Evolutionary conservation across 1,140 invertebrate species (phyloP), one percentile per base, ranked within the genome.

Genomic region (Pemphigus obesinymphae): DNA sequence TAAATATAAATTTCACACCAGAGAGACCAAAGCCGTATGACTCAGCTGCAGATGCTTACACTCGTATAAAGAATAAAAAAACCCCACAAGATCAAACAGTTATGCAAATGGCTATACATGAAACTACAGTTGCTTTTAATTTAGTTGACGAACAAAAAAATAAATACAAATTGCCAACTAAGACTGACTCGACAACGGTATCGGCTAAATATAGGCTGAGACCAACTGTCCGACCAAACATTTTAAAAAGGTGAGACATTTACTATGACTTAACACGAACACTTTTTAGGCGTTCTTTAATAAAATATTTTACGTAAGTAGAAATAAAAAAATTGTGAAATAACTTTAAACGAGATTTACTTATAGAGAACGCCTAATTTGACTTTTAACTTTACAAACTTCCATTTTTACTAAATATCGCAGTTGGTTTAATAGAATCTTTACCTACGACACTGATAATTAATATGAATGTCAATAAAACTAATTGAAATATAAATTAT

Each of bases 11-110:
- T 17, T 40, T 23, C 13, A 53, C 23, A 29, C 7, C 40, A 6
- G 34, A 37, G 7, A 80, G 63, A 58, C 73, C 31, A 63, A 73
- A 55, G 45, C 73, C 73, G 17, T 78, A 68, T 55, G 70, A 83
- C 34, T 50, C 48, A 15, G 82, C 83, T 17, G 82, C 63, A 40
- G 81, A 83, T 80, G 83, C 83, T 61, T 82, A 80, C 50, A 66
- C 66, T n/a, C 66, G 76, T 40, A 63, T 83, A 76, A 83, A 78
- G 13, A 55, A 83, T 45, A 84, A 82, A 72, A 82, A 84, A 76
- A 83, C 75, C 81, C 61, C 72, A 3, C 80, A 83, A 34, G 83
- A 82, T 17, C 76, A 80, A 48, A 55, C 61, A 43, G 55, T 40
- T 26, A 63, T 80, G 76, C 76, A 80, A 80, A 80, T 80, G 76